Evolutionary conservation across 2,113 vertebrate genomes (phyloP).

Genomic region (Pseudonaja textilis): DNA sequence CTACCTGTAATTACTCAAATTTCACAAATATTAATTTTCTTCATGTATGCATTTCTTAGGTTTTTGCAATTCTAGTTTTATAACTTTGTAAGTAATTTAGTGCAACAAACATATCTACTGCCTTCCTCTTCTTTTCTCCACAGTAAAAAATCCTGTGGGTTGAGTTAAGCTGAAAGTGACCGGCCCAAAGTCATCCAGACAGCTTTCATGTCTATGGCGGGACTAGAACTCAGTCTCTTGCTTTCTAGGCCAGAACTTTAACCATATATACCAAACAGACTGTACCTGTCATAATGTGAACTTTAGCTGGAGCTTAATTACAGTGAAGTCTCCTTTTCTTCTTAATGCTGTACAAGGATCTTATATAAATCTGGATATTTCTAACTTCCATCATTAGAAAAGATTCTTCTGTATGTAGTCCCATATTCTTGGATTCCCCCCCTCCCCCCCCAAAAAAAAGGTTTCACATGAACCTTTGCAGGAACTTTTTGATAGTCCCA

Average conservation of each 20-base stretch:
- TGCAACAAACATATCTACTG: not conserved
- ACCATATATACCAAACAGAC: not conserved
- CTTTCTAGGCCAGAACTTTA: not conserved
- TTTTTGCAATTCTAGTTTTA: not conserved
- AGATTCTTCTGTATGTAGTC: not conserved
- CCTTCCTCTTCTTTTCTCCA: not conserved
- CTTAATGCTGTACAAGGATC: not conserved
- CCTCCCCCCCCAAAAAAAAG: not conserved
- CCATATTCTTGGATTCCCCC: not conserved
- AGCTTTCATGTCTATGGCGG: not conserved
- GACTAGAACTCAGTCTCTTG: not conserved
- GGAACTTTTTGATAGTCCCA: not conserved
- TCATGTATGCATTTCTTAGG: not conserved
- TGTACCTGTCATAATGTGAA: not conserved
- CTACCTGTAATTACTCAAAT: not conserved
- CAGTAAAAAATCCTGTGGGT: not conserved
- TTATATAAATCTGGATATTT: not conserved
- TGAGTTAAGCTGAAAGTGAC: not conserved
- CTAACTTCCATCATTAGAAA: not conserved
- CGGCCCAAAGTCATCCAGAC: not conserved
- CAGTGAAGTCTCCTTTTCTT: not conserved
- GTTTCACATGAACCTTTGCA: not conserved
- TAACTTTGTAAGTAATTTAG: not conserved
- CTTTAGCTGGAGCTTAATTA: not conserved
- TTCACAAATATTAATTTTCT: not conserved